phyloP scores from a whole-genome alignment of 2,113 vertebrate species.

The Arizona elegans region DNA sequence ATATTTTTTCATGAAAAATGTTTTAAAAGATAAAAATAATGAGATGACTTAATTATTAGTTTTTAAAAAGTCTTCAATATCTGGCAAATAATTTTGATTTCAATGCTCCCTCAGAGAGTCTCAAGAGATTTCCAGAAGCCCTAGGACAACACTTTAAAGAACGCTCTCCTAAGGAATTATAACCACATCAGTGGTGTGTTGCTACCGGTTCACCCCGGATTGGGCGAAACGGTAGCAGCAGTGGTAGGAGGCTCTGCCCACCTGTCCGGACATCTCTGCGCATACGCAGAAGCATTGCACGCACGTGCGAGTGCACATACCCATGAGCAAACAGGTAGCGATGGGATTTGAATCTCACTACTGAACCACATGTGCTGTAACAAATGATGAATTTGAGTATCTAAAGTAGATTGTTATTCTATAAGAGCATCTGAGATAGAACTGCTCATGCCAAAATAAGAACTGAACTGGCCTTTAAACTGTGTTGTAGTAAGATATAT shows the following conservation, averaged over 20 bases:
- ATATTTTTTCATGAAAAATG: neutral
- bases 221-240: no score
- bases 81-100: neutral
- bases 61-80: neutral
- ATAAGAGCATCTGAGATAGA: neutral
- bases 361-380: neutral
- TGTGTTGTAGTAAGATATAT: neutral
- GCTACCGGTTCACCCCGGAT: no score
- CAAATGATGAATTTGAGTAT: neutral
- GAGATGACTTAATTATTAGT: neutral
- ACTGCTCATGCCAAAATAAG: neutral
- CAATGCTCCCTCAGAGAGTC: neutral
- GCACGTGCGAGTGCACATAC: no score
- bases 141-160: neutral
- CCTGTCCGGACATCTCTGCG: no score
- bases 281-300: no score
- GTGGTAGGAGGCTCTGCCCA: no score
- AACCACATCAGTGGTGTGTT: neutral
- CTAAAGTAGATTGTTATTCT: neutral
- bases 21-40: neutral
- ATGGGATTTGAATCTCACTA: no score
- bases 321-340: no score
- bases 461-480: neutral
- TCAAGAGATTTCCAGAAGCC: neutral
- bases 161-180: neutral